phyloP scores from a whole-genome alignment of 2,888 invertebrate genomes.

The Brachylomia viminalis region DNA sequence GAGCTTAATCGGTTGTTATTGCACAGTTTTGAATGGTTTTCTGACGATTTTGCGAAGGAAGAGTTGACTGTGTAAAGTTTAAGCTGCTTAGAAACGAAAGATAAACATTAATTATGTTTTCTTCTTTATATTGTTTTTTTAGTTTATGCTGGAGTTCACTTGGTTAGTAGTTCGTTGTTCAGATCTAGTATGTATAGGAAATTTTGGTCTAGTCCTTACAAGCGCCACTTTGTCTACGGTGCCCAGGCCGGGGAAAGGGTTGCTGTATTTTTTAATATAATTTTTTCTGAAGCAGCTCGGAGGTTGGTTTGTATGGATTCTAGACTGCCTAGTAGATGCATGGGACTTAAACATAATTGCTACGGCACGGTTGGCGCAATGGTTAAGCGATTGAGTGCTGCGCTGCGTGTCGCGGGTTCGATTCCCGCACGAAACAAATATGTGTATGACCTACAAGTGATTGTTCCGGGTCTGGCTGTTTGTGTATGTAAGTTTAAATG shows the following conservation, averaged over 20 bases:
- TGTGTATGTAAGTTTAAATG: no score
- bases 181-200: background rate
- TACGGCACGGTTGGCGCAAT: no score
- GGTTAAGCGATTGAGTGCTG: no score
- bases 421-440: no score
- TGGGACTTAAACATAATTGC: background rate
- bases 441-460: no score
- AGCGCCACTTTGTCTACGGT: background rate
- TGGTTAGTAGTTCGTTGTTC: background rate
- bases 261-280: background rate
- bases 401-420: no score
- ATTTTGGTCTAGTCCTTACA: background rate
- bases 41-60: constrained; percentile 19
- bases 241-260: background rate
- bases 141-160: background rate
- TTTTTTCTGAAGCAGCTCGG: no score
- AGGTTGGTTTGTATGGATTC: background rate
- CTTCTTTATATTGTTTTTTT: constrained; percentile 21
- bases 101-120: constrained; percentile 36
- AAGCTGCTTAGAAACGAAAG: constrained; percentile 32
- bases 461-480: no score
- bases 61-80: constrained; percentile 6
- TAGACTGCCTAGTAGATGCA: background rate
- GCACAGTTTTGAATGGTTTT: constrained; percentile 29
- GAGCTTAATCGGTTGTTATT: constrained; percentile 43